Evolutionary conservation across 2,113 vertebrate species (phyloP).

Genomic region (Alosa alosa): DNA sequence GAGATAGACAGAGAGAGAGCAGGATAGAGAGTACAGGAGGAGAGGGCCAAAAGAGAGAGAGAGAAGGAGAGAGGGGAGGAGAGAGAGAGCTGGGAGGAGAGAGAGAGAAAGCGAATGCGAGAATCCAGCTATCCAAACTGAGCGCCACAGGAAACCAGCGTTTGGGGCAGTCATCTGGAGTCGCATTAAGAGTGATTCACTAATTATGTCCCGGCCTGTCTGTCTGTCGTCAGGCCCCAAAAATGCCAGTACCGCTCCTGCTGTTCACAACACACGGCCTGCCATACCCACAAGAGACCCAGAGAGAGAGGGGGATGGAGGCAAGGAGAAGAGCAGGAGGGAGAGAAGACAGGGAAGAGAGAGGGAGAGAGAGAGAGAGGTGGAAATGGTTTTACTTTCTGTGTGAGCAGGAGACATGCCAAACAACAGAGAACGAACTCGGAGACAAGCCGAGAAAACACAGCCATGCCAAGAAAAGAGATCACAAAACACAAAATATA

Average conservation of each 20-base stretch:
- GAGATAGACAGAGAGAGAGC: not conserved
- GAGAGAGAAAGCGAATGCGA: not conserved
- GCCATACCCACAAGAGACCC: slow-evolving; percentile 48
- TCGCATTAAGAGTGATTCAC: slow-evolving; percentile 69
- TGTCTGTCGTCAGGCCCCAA: slow-evolving; percentile 61
- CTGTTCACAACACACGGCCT: slow-evolving; percentile 9
- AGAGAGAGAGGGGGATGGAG: slow-evolving; percentile 29
- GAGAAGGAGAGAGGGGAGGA: not conserved
- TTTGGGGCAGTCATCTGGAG: slow-evolving; percentile 73
- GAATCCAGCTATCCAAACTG: slow-evolving; percentile 66
- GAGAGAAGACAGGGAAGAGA: slow-evolving; percentile 37
- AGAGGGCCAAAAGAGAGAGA: not conserved
- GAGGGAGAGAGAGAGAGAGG: not conserved
- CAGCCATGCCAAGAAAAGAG: too few relatives aligned
- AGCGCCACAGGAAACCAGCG: slow-evolving; percentile 71
- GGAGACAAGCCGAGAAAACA: too few relatives aligned
- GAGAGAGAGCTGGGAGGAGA: not conserved
- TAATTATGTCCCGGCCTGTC: slow-evolving; percentile 67
- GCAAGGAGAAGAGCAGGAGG: slow-evolving; percentile 35
- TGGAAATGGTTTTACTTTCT: too few relatives aligned
- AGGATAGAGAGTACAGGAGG: not conserved
- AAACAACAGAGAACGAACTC: too few relatives aligned
- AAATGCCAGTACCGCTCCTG: slow-evolving; percentile 59
- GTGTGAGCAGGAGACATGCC: too few relatives aligned
- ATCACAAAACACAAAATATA: not conserved